A percentile compares a stretch with the other conserved stretches of the same genome.
Conservation (phyloP, 1,140 invertebrate species). For the Philaenus spumarius region DNA sequence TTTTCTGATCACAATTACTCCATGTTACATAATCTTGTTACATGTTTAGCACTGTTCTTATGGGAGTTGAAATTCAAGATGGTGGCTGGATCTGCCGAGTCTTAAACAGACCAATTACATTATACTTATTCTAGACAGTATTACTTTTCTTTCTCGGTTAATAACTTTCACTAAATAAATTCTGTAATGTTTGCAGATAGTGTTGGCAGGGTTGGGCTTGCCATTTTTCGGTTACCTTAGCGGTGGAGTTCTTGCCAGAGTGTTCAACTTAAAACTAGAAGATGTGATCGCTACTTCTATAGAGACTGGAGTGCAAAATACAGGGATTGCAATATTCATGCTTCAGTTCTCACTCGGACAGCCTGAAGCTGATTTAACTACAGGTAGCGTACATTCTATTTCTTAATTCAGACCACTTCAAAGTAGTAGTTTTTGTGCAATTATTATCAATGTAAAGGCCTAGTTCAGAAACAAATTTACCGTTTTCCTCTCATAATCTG, state of each 20-base stretch:
- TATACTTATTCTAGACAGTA: too few species aligned
- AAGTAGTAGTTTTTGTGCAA: not conserved
- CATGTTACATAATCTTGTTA: too few species aligned
- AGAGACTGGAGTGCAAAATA: conserved; percentile 93
- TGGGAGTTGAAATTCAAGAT: too few species aligned
- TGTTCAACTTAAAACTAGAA: conserved; percentile 51
- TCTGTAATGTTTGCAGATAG: conserved; percentile 61
- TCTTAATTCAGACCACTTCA: not conserved
- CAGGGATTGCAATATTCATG: conserved; percentile 84
- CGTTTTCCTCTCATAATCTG: too few species aligned
- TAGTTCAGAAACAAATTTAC: not conserved
- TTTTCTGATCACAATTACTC: too few species aligned
- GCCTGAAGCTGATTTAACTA: conserved; percentile 73
- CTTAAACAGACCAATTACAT: too few species aligned
- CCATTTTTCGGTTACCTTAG: conserved; percentile 82
- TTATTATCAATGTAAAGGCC: too few species aligned
- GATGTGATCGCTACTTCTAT: conserved; percentile 82
- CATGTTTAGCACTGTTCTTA: too few species aligned
- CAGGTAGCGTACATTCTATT: conserved; percentile 47
- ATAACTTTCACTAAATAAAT: too few species aligned
- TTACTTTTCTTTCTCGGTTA: too few species aligned
- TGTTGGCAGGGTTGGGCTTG: conserved; percentile 72
- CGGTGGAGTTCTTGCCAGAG: conserved; percentile 54
- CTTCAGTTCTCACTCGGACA: conserved; percentile 60
- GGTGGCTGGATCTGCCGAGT: too few species aligned